These are phyloP conservation scores for Microcebus ravelobensis DNA, from an alignment of 2,113 vertebrate species.

Conservation along the genomic window DNA sequence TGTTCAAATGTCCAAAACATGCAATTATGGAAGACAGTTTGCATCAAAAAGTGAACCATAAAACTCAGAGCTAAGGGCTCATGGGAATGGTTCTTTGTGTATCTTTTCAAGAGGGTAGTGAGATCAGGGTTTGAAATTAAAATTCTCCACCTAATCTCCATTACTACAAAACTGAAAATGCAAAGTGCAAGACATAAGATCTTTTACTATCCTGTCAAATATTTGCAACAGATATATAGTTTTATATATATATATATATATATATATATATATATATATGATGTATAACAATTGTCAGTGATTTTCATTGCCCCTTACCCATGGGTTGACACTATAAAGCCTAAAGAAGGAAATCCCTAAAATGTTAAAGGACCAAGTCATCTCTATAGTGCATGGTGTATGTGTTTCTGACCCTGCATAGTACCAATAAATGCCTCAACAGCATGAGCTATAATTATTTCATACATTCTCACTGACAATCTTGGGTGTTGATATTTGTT, in stretches of 20 bases:
- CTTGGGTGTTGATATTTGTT: not conserved
- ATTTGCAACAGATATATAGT: not conserved
- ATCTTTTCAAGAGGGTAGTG: not conserved
- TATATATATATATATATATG: not conserved
- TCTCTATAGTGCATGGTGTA: not conserved
- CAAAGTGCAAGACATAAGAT: not conserved
- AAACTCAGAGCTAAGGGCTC: not conserved
- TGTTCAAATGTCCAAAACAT: slow-evolving; percentile 59
- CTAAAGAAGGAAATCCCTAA: not conserved
- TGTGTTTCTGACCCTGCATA: not conserved
- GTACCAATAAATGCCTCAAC: not conserved
- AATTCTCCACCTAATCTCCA: not conserved
- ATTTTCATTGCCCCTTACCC: not conserved
- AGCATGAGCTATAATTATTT: not conserved
- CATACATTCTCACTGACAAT: not conserved
- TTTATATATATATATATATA: too few relatives aligned
- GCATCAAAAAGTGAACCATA: slow-evolving; percentile 21
- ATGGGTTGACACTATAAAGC: not conserved
- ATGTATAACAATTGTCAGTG: not conserved
- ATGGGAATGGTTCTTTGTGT: not conserved
- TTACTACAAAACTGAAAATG: not conserved
- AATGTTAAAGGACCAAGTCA: not conserved
- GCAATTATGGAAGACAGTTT: slow-evolving; percentile 53
- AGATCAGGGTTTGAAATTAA: slow-evolving; percentile 5
- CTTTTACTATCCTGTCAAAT: not conserved